These are phyloP conservation scores for Nysson spinosus DNA, from an alignment of 2,888 invertebrate genomes.

Conservation along the genomic window DNA sequence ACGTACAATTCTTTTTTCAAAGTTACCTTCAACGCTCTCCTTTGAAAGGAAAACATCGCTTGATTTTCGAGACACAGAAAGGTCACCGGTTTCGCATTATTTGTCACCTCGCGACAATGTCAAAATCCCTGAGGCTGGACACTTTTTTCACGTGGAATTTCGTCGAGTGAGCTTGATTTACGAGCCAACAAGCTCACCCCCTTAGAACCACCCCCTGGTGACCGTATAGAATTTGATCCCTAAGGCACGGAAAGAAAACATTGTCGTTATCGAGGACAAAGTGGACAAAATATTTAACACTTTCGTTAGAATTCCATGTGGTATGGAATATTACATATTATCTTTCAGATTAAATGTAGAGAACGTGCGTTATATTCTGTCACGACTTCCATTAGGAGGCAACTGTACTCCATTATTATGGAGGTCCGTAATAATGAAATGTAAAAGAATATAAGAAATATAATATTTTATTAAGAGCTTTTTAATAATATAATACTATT, in stretches of 20 bases:
- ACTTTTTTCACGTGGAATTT: conserved; percentile 43
- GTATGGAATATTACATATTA: neutral
- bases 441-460: too few species aligned
- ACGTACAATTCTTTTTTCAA: too few species aligned
- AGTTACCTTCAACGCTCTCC: neutral
- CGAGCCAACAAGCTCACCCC: conserved; percentile 25
- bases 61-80: conserved; percentile 27
- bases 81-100: conserved; percentile 46
- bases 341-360: too few species aligned
- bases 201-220: conserved; percentile 25
- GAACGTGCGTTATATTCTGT: too few species aligned
- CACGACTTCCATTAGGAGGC: too few species aligned
- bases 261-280: conserved; percentile 24
- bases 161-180: conserved; percentile 51
- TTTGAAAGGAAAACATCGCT: conserved; percentile 14
- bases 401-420: too few species aligned
- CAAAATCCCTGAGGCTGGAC: conserved; percentile 43
- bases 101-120: conserved; percentile 55
- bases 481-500: too few species aligned
- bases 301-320: neutral
- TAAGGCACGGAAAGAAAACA: conserved; percentile 19
- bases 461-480: too few species aligned
- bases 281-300: conserved; percentile 25
- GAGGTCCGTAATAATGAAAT: too few species aligned
- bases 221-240: conserved; percentile 52